Evolutionary conservation across 2,113 vertebrate species (phyloP).

Genomic region (Rhizomys pruinosus): DNA sequence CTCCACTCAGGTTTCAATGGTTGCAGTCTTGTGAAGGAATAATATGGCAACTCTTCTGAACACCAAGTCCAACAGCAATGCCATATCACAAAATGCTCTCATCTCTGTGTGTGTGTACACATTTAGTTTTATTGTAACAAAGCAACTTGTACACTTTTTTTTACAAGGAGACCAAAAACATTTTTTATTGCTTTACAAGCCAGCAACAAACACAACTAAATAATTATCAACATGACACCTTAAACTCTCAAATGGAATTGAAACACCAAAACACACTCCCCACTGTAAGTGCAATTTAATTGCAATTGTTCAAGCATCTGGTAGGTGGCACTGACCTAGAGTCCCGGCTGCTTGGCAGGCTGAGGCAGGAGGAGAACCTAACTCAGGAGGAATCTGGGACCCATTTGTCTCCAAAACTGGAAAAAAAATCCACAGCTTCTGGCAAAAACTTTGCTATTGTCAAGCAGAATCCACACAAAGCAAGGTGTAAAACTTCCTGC

Average conservation of each 20-base stretch:
- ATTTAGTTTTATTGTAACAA: too few relatives aligned
- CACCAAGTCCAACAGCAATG: background rate
- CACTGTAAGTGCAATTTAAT: background rate
- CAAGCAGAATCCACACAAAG: slow-evolving; percentile 11
- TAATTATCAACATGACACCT: slow-evolving; percentile 51
- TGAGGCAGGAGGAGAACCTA: background rate
- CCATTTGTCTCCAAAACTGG: background rate
- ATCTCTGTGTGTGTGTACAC: too few relatives aligned
- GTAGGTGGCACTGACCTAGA: background rate
- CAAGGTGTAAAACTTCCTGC: background rate
- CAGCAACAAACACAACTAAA: slow-evolving; percentile 60
- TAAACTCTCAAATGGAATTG: slow-evolving; percentile 28
- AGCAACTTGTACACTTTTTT: too few relatives aligned
- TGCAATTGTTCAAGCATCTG: background rate
- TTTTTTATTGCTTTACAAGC: slow-evolving; percentile 76
- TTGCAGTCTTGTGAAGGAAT: background rate
- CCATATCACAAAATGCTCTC: background rate
- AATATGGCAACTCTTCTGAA: background rate
- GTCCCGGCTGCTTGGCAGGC: background rate
- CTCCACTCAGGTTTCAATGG: background rate
- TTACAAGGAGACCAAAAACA: slow-evolving; percentile 45
- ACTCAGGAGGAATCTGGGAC: background rate
- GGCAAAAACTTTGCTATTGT: slow-evolving; percentile 42
- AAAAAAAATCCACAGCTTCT: background rate
- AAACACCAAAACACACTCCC: background rate